Percentiles rank a stretch among this genome's conserved stretches.
Evolutionary conservation across 2,888 invertebrate species (phyloP).

Genomic region (Epirrita christyi): DNA sequence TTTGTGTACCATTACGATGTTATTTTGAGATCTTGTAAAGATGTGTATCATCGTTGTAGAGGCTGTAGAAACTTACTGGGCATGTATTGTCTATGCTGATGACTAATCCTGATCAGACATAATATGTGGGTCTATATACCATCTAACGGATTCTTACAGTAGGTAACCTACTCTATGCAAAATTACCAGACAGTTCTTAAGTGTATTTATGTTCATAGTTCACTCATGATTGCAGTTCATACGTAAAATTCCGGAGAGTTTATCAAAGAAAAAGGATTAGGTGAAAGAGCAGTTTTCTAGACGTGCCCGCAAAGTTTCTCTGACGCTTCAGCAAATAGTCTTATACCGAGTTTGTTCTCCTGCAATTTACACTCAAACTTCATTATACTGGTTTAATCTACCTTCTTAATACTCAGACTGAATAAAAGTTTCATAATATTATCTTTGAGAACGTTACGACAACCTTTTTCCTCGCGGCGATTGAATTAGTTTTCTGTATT

Average conservation of each 20-base stretch:
- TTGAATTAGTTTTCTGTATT: no score
- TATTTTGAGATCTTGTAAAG: constrained; percentile 73
- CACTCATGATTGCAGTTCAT: no score
- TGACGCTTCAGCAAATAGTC: not conserved
- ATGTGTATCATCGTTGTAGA: constrained; percentile 77
- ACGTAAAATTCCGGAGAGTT: not conserved
- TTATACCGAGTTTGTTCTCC: not conserved
- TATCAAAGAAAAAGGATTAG: not conserved
- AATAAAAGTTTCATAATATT: constrained; percentile 48
- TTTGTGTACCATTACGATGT: constrained; percentile 76
- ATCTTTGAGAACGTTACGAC: not conserved
- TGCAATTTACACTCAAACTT: constrained; percentile 37
- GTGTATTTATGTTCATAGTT: no score
- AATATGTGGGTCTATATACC: no score
- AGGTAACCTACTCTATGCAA: no score
- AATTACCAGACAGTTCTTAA: no score
- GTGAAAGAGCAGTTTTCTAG: not conserved
- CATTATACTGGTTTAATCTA: constrained; percentile 52
- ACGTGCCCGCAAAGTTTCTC: not conserved
- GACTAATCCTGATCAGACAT: constrained; percentile 60
- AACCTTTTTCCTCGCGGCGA: not conserved
- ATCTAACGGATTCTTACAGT: no score
- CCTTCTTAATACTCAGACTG: constrained; percentile 51
- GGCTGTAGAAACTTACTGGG: constrained; percentile 72
- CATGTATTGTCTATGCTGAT: constrained; percentile 75